Evolutionary conservation across 2,113 vertebrate species (phyloP).

Genomic region (Proteles cristata): DNA sequence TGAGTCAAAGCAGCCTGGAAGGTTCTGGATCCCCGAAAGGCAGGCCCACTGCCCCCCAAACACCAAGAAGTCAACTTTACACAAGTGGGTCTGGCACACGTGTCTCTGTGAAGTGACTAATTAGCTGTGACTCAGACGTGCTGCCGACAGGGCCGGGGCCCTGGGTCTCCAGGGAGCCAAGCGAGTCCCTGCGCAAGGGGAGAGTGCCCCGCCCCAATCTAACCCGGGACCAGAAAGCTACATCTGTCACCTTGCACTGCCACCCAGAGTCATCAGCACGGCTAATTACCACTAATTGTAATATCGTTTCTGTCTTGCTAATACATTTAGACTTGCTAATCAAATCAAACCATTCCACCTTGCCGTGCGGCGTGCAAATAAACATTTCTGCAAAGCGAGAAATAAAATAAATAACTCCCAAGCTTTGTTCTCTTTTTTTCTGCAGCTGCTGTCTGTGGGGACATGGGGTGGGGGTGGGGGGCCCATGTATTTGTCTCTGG

Average conservation of each 20-base stretch:
- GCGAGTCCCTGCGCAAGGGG: constrained; percentile 54
- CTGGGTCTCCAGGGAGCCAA: constrained; percentile 1
- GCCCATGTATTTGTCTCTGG: constrained; percentile 46
- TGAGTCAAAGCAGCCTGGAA: background rate
- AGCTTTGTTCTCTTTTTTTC: constrained; percentile 57
- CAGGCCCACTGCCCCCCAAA: no score
- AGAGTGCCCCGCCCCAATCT: constrained; percentile 33
- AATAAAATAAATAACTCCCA: constrained; percentile 49
- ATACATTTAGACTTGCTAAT: constrained; percentile 90
- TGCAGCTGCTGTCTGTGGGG: constrained; percentile 25
- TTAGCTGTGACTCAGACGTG: background rate
- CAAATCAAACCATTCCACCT: constrained; percentile 86
- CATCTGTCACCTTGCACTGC: constrained; percentile 78
- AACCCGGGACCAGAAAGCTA: constrained; percentile 55
- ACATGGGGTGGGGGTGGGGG: background rate
- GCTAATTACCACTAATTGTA: constrained; percentile 87
- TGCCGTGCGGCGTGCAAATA: constrained; percentile 77
- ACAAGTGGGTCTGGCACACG: background rate
- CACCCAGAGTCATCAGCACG: constrained; percentile 82
- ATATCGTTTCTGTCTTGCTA: constrained; percentile 86
- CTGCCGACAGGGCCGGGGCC: background rate
- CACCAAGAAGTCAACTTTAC: background rate
- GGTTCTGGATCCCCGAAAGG: accelerated
- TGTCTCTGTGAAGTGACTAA: background rate
- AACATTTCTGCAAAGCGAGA: constrained; percentile 80